phyloP scores from a whole-genome alignment of 2,888 invertebrate species.

The Gisinianus flammeolus region DNA sequence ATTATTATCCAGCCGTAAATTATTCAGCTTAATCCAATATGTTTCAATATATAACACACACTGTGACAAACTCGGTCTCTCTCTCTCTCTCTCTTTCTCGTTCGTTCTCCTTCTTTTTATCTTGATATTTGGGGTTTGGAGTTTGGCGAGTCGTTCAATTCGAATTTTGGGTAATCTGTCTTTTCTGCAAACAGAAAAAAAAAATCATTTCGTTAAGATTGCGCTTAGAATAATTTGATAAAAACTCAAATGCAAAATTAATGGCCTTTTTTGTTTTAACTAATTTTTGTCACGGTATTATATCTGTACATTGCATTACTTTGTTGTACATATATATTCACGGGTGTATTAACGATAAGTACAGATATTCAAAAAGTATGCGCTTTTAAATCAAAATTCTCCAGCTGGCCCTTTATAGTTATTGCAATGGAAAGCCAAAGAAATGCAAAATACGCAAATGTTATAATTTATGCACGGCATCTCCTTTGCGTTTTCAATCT shows the following conservation, averaged over 20 bases:
- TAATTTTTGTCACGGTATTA: not conserved
- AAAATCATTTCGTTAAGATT: not conserved
- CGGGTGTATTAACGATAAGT: too few relatives aligned
- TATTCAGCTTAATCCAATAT: not conserved
- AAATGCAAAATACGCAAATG: not conserved
- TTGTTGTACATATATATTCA: too few relatives aligned
- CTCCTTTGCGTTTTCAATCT: not conserved
- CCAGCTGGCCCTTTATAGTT: not conserved
- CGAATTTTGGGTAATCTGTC: not conserved
- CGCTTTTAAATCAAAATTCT: too few relatives aligned
- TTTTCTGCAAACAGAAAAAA: not conserved
- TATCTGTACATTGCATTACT: too few relatives aligned
- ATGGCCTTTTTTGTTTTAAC: not conserved
- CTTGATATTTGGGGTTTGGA: not conserved
- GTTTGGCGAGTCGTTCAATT: not conserved
- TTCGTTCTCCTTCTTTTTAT: not conserved
- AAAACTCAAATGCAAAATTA: not conserved
- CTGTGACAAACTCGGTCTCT: not conserved
- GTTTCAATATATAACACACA: not conserved
- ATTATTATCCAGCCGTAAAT: too few relatives aligned
- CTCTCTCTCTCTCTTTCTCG: not conserved
- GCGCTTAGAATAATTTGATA: not conserved
- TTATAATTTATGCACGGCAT: not conserved
- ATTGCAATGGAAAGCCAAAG: not conserved
- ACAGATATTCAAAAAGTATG: too few relatives aligned